Conservation (phyloP, 2,113 vertebrate species). For the Isichthys henryi region DNA sequence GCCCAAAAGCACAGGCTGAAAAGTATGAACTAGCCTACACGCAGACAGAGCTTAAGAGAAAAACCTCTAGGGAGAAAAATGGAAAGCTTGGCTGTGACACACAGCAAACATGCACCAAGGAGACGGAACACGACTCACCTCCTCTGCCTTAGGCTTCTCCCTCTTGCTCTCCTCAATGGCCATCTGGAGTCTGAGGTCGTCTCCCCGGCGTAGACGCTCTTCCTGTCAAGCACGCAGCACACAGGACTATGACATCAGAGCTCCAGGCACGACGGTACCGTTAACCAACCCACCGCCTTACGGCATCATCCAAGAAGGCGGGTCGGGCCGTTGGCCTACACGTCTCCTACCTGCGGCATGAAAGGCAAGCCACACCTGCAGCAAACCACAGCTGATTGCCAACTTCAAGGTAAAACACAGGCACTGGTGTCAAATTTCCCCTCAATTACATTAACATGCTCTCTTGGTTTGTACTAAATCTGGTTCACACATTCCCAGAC, state of each 20-base stretch:
- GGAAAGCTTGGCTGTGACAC: conserved; percentile 23
- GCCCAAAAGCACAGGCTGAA: no score
- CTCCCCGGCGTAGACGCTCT: conserved; percentile 78
- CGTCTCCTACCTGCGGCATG: not conserved
- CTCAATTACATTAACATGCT: not conserved
- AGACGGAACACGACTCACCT: conserved; percentile 43
- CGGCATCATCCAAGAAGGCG: not conserved
- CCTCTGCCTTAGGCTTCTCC: conserved; percentile 72
- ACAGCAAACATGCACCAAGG: conserved; percentile 9
- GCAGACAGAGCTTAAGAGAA: not conserved
- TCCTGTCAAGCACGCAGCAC: conserved; percentile 64
- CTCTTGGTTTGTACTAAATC: not conserved
- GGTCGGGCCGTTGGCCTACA: not conserved
- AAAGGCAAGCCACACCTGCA: not conserved
- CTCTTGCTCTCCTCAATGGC: conserved; percentile 84
- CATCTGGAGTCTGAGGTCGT: conserved; percentile 86
- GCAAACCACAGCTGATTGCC: not conserved
- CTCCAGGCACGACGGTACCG: conserved; percentile 24
- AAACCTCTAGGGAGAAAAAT: not conserved
- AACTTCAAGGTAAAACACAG: not conserved
- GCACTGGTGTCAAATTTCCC: not conserved
- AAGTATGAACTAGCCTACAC: not conserved
- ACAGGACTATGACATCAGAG: conserved; percentile 21
- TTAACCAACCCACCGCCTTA: not conserved
- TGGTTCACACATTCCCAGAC: not conserved